These are phyloP conservation scores for Linnaemya tessellans DNA, from an alignment of 2,888 invertebrate genomes.

Conservation along the genomic window DNA sequence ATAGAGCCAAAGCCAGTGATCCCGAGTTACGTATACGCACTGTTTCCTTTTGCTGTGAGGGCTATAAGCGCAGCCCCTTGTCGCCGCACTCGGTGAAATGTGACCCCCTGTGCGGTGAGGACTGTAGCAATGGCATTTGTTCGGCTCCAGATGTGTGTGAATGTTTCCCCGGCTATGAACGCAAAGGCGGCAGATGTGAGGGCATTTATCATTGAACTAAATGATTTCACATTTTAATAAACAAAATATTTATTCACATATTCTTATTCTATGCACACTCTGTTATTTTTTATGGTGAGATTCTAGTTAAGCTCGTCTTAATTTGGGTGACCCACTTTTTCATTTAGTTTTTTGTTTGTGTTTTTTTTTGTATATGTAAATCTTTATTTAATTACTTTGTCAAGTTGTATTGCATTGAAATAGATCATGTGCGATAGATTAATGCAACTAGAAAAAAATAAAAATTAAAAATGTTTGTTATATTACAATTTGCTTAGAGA, in stretches of 20 bases:
- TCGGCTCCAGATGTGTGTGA: conserved; percentile 81
- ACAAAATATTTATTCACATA: too few species aligned
- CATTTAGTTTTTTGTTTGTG: neutral
- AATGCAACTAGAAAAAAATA: neutral
- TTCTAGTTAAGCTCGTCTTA: neutral
- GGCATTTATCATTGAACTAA: conserved; percentile 43
- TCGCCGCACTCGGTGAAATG: conserved; percentile 84
- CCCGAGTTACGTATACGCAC: conserved; percentile 84
- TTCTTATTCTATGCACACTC: neutral
- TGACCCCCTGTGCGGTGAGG: conserved; percentile 83
- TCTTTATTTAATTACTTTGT: conserved; percentile 30
- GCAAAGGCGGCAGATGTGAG: conserved; percentile 73
- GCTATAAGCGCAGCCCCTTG: conserved; percentile 85
- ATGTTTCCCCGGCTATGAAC: conserved; percentile 77
- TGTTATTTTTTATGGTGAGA: too few species aligned
- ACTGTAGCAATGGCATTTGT: conserved; percentile 84
- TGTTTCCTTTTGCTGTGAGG: conserved; percentile 88
- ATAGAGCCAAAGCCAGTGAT: conserved; percentile 75
- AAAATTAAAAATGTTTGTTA: neutral
- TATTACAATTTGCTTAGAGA: conserved; percentile 45
- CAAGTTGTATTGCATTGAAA: conserved; percentile 12
- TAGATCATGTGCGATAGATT: conserved; percentile 58
- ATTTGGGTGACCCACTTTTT: conserved; percentile 21
- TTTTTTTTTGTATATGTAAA: conserved; percentile 30
- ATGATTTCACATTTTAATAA: neutral